These are phyloP conservation scores for Ploceus nigricollis DNA, from an alignment of 2,113 vertebrate species.

Conservation along the genomic window DNA sequence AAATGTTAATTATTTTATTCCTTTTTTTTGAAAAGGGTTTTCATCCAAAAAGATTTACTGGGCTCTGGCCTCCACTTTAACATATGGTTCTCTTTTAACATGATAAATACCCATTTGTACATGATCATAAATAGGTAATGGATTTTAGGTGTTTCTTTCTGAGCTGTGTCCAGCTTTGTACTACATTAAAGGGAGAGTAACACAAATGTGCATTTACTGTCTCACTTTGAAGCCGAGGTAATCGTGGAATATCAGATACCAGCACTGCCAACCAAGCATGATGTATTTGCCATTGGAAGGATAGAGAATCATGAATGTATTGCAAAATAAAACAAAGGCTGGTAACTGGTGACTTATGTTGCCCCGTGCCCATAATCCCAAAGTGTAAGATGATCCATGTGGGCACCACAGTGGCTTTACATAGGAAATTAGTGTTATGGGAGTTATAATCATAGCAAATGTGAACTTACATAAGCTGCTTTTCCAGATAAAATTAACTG, in stretches of 20 bases:
- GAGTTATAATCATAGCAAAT: not conserved
- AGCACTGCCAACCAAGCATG: constrained; percentile 19
- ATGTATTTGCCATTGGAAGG: constrained; percentile 32
- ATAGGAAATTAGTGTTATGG: not conserved
- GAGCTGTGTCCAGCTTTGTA: constrained; percentile 42
- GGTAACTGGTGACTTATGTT: not conserved
- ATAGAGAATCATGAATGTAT: constrained; percentile 54
- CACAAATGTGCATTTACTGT: constrained; percentile 34
- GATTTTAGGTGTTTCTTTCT: constrained; percentile 57
- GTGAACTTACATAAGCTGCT: not conserved
- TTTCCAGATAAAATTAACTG: not conserved
- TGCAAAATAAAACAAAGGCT: constrained; percentile 59
- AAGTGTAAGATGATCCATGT: not conserved
- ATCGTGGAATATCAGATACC: constrained; percentile 18
- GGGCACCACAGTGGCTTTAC: not conserved
- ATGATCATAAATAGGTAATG: constrained; percentile 50
- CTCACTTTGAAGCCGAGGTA: constrained; percentile 57
- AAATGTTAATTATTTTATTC: constrained; percentile 34
- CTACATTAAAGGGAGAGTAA: constrained; percentile 50
- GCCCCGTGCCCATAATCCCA: not conserved
- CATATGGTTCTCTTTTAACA: constrained; percentile 53
- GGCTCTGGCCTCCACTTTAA: constrained; percentile 19
- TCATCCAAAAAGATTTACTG: not conserved
- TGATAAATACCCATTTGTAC: constrained; percentile 52
- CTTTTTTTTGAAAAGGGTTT: constrained; percentile 19